Evolutionary conservation across 2,888 invertebrate species (phyloP).

Genomic region (Cephus pygmeus): DNA sequence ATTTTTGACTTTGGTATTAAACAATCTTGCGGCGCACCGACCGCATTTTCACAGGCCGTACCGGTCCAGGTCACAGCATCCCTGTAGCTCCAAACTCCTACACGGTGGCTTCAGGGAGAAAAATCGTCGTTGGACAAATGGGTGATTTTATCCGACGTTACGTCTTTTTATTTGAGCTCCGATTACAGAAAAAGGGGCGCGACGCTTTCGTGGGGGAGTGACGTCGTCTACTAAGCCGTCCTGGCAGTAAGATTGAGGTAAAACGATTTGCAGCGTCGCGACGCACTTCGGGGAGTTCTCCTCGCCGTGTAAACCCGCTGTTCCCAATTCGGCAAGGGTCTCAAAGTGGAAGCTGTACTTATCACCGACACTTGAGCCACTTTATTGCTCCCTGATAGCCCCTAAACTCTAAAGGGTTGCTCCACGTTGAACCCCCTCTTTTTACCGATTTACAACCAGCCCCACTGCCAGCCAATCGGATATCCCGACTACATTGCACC

Average conservation of each 20-base stretch:
- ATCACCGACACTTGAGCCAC: slow-evolving; percentile 35
- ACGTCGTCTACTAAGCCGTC: neutral
- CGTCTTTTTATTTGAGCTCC: slow-evolving; percentile 62
- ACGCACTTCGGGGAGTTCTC: slow-evolving; percentile 30
- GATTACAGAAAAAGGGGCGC: slow-evolving; percentile 50
- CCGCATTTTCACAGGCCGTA: too few relatives aligned
- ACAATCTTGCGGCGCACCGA: neutral
- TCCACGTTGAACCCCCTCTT: neutral
- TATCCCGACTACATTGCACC: too few relatives aligned
- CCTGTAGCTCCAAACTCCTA: too few relatives aligned
- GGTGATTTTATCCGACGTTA: slow-evolving; percentile 63
- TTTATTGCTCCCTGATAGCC: slow-evolving; percentile 43
- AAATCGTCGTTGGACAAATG: slow-evolving; percentile 65
- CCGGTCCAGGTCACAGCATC: slow-evolving; percentile 7
- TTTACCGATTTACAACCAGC: too few relatives aligned
- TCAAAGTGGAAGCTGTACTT: slow-evolving; percentile 23
- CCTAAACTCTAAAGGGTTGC: slow-evolving; percentile 33
- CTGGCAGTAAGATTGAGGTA: slow-evolving; percentile 52
- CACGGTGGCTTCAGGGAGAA: slow-evolving; percentile 37
- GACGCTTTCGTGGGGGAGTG: neutral
- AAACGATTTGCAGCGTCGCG: slow-evolving; percentile 59
- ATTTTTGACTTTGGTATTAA: neutral
- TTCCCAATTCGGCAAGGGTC: slow-evolving; percentile 9
- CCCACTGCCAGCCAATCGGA: too few relatives aligned
- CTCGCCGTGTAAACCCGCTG: slow-evolving; percentile 16